Percentiles rank a stretch among this genome's conserved stretches.
Evolutionary conservation across 2,888 invertebrate genomes (phyloP).

Genomic region (Capitulum mitella): DNA sequence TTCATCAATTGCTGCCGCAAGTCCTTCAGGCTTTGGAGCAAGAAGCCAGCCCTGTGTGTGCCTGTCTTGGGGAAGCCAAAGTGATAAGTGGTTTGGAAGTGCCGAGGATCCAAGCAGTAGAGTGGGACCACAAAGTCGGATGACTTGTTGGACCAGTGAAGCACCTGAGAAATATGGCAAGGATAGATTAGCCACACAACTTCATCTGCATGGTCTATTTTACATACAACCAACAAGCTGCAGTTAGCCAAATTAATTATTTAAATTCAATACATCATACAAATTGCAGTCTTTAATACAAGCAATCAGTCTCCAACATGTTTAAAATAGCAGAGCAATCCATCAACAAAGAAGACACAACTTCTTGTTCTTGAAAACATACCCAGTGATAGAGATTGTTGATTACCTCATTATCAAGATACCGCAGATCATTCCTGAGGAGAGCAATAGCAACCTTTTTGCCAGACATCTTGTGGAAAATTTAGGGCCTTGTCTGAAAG

Average conservation of each 20-base stretch:
- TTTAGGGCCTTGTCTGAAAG: no score
- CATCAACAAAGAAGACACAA: no score
- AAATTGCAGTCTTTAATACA: no score
- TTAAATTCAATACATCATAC: no score
- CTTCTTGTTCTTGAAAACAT: no score
- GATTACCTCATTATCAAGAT: slow-evolving; percentile 38
- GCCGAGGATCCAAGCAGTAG: slow-evolving; percentile 37
- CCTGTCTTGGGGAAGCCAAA: slow-evolving; percentile 37
- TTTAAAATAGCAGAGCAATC: no score
- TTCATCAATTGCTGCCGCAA: slow-evolving; percentile 30
- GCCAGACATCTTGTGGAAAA: neutral
- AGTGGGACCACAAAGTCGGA: slow-evolving; percentile 36
- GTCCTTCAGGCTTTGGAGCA: slow-evolving; percentile 35
- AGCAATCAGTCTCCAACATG: no score
- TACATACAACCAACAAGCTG: no score
- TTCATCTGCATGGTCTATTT: no score
- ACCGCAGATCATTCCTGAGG: slow-evolving; percentile 37
- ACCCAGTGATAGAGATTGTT: no score
- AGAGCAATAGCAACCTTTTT: slow-evolving; percentile 30
- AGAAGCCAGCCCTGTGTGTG: slow-evolving; percentile 34
- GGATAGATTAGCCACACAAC: no score
- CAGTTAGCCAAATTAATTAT: no score
- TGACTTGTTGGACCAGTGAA: slow-evolving; percentile 35
- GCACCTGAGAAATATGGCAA: slow-evolving; percentile 33
- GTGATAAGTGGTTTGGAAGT: slow-evolving; percentile 36